Conservation (phyloP, 2,797 vertebrate species). For the Anableps anableps region DNA sequence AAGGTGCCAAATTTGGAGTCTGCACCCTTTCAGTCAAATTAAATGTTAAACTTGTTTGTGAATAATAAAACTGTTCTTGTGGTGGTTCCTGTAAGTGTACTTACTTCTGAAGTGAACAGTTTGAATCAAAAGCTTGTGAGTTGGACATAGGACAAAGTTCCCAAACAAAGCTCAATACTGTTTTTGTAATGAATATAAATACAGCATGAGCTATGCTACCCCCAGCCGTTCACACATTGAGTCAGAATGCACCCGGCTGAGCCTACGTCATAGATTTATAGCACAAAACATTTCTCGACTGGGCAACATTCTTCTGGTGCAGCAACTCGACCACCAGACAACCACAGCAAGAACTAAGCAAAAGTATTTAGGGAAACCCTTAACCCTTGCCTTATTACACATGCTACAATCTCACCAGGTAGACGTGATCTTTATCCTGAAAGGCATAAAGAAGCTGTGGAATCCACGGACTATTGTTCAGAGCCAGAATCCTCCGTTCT, state of each 20-base stretch:
- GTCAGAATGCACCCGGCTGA: background rate
- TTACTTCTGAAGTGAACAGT: background rate
- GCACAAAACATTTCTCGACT: background rate
- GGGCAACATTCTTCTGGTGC: background rate
- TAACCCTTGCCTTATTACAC: background rate
- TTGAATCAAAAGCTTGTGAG: background rate
- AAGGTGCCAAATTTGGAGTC: background rate
- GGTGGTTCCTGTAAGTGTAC: background rate
- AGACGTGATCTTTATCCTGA: conserved; percentile 92
- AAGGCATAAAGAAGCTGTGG: conserved; percentile 93
- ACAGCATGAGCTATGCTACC: background rate
- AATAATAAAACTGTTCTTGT: background rate
- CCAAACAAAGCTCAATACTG: background rate
- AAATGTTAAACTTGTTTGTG: background rate
- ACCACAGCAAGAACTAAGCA: background rate
- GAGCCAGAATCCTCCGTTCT: conserved; percentile 88
- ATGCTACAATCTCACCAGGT: conserved; percentile 85
- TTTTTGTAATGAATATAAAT: background rate
- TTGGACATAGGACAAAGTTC: background rate
- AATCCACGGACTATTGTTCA: conserved; percentile 91
- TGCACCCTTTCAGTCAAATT: background rate
- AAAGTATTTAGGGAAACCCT: background rate
- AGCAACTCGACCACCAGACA: background rate
- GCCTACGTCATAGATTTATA: background rate
- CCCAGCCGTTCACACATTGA: background rate